Conservation (phyloP, 2,888 invertebrate species). For the Galeopsomyia nigrocyanea region DNA sequence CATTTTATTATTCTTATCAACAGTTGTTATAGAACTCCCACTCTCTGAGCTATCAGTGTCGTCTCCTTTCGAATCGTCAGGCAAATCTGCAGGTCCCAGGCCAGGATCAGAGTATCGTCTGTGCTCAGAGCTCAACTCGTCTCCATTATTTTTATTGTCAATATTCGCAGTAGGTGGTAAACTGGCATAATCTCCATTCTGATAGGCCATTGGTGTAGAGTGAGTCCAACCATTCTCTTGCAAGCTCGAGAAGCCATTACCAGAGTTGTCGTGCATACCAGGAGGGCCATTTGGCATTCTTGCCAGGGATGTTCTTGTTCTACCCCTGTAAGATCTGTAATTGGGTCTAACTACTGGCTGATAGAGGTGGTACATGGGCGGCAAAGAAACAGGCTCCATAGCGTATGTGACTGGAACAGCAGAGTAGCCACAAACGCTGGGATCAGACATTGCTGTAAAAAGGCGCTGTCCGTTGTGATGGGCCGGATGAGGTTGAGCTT, state of each 20-base stretch:
- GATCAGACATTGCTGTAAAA: conserved; percentile 70
- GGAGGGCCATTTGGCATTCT: conserved; percentile 51
- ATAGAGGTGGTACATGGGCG: conserved; percentile 72
- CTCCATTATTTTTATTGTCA: conserved; percentile 70
- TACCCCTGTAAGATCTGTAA: conserved; percentile 55
- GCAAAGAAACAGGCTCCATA: conserved; percentile 77
- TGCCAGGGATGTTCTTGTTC: conserved; percentile 51
- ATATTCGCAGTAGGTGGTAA: conserved; percentile 79
- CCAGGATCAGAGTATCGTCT: conserved; percentile 80
- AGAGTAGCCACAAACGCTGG: conserved; percentile 68
- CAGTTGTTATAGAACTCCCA: conserved; percentile 71
- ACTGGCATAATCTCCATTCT: conserved; percentile 74
- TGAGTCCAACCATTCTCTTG: conserved; percentile 58
- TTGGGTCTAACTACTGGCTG: conserved; percentile 66
- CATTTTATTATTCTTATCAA: conserved; percentile 73
- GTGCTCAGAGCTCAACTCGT: conserved; percentile 72
- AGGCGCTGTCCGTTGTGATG: conserved; percentile 68
- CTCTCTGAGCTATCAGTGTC: conserved; percentile 70
- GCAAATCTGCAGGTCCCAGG: conserved; percentile 70
- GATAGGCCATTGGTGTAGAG: conserved; percentile 52
- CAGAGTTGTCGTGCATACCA: conserved; percentile 41
- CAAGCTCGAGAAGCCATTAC: conserved; percentile 60
- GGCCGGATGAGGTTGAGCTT: conserved; percentile 48
- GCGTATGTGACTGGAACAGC: conserved; percentile 69
- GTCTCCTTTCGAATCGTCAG: conserved; percentile 70